Conservation (phyloP, 2,797 vertebrate species). For the Xiphorhynchus erythropygius region DNA sequence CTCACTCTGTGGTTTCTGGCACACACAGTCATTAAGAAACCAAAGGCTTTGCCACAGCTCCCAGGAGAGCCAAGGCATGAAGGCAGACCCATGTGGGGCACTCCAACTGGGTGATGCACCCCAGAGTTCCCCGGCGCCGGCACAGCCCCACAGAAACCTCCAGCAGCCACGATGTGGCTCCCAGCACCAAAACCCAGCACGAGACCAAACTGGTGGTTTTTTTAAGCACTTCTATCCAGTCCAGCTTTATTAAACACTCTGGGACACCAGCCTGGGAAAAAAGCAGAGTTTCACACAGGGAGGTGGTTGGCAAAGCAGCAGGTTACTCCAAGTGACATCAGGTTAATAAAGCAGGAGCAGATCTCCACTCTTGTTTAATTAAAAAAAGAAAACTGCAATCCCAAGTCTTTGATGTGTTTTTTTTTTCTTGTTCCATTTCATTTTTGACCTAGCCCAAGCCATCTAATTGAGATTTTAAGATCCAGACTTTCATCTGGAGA, state of each 20-base stretch:
- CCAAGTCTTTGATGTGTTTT: conserved; percentile 48
- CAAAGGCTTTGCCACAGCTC: not conserved
- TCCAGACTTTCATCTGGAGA: conserved; percentile 54
- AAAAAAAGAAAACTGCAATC: conserved; percentile 60
- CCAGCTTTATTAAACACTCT: conserved; percentile 41
- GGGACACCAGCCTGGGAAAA: conserved; percentile 50
- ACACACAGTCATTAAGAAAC: not conserved
- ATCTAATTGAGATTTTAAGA: conserved; percentile 64
- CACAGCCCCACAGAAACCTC: not conserved
- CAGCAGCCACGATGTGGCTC: fast-evolving
- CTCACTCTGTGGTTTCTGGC: not conserved
- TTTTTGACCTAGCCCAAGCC: conserved; percentile 59
- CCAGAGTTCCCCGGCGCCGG: not conserved
- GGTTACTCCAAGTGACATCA: conserved; percentile 45
- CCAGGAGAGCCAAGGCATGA: not conserved
- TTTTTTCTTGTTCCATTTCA: conserved; percentile 17
- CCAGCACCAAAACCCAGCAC: not conserved
- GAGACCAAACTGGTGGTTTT: not conserved
- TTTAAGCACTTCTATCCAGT: not conserved
- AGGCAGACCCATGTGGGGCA: not conserved
- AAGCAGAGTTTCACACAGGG: conserved; percentile 18
- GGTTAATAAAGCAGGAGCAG: conserved; percentile 54
- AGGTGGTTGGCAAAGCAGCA: conserved; percentile 48
- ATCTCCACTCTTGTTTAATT: conserved; percentile 45
- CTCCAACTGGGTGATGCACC: not conserved